Evolutionary conservation across 2,797 vertebrate species (phyloP), one percentile per base, ranked within the genome.

Genomic region (Luscinia luscinia): DNA sequence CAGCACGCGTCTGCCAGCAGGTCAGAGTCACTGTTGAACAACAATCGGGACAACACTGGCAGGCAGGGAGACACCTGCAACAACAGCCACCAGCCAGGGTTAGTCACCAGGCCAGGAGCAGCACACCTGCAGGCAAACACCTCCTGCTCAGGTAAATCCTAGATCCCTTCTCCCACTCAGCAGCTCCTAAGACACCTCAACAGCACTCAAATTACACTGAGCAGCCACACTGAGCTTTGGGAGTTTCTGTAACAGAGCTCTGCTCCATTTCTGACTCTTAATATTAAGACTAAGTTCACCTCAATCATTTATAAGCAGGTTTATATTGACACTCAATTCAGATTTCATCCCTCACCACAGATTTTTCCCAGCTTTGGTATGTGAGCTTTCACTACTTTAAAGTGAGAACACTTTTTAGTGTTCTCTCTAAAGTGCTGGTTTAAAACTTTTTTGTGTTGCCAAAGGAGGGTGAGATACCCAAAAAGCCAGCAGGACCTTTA

Each of bases 1-100:
- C 99, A 99, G 97, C 99, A 99, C 6, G 99, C 99, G 32, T 99
- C 99, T 54, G 99, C 99, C 97, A 99, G 97, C 96, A 99, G 97
- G 98, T 99, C 99, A 54, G 99, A 98, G 97, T 99, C 99, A 55
- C 99, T 99, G 98, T 98, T 99, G 97, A 99, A 99, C 93, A 99
- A 98, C 52, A 99, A 98, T 69, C 99, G 98, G 87, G 99, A 99
- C 96, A 99, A 97, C 32, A 99, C 99, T 8, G 99, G 99, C 97
- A 99, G 98, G 98, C 99, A 99, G 68, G 99, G 99, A 28, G 99
- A 99, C 73, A 99, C 99, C 99, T 99, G 94, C 75, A 96, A 95
- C 77, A 84, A 93, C 32, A 97, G 84, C 46, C 92, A 83, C 61
- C 87, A 74, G 7, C 68, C 40, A 27, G 52, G 62, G 67, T 95